Evolutionary conservation across 1,140 invertebrate genomes (phyloP), one percentile per base, ranked within the genome.

Genomic region (Orussus abietinus): DNA sequence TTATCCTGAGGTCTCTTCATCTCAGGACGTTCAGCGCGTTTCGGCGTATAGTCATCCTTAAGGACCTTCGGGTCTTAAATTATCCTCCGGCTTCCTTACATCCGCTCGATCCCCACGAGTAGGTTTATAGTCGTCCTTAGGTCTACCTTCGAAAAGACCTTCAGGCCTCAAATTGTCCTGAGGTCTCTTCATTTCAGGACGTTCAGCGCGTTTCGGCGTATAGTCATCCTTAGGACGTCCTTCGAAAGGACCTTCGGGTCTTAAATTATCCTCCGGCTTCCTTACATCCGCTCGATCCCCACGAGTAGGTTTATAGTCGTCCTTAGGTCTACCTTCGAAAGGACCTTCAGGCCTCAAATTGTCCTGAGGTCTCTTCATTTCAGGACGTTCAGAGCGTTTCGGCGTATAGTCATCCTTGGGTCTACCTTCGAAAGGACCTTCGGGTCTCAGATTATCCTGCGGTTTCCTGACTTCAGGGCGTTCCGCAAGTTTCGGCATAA

Each of bases 1-100:
- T 83, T 82, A 53, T 82, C 80, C 39, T 69, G 45, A 0, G 79
- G 81, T 47, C 71, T 77, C 20, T 70, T 77, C 3, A 65, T 56
- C 18, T 68, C 54, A 1, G 74, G 72, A 46, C 80, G 65, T 44
- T 84, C 81, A 6, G 75, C 80, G 2, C 77, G 76, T 9, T 48
- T 57, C n/a, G n/a, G 54, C 72, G 76, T 53, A 21, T 49, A 45
- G 25, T 53, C 46, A 32, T 36, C 42, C 38, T 48, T 43, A 15
- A 38, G 47, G 25, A 4, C 85, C 84, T 74, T 87, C 83, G 12
- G 80, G 66, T 57, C 76, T 76, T 0, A 88, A 53, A 66, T 88
- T 80, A 53, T 83, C 80, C 28, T 65, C 52, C 26, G 78, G 77
- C 61, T 79, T 79, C n/a, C n/a, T n/a, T n/a, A n/a, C n/a, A n/a